A percentile compares a stretch with the other conserved stretches of the same genome.
These are phyloP conservation scores for Amphipyra tragopoginis DNA, from an alignment of 2,888 invertebrate genomes.

Conservation along the genomic window DNA sequence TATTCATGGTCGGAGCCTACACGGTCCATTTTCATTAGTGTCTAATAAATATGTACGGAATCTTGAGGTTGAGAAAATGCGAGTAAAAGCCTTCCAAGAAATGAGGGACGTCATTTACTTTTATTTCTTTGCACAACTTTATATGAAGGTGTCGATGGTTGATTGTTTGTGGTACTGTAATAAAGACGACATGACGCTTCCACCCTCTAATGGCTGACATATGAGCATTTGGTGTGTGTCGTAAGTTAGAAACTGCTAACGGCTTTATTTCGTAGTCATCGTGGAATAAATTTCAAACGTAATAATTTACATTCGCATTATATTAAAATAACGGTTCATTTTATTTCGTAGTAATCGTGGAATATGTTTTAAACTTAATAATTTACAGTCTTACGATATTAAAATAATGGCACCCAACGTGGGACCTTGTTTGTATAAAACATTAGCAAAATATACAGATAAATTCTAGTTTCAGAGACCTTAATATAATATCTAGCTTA, in stretches of 20 bases:
- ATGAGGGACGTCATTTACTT: slow-evolving; percentile 30
- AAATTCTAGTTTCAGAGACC: slow-evolving; percentile 1
- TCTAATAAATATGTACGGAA: slow-evolving; percentile 61
- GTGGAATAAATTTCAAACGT: slow-evolving; percentile 6
- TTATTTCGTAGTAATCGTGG: no score
- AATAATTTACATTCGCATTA: slow-evolving; percentile 18
- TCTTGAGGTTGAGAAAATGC: slow-evolving; percentile 40
- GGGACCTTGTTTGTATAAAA: slow-evolving; percentile 24
- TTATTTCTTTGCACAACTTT: slow-evolving; percentile 41
- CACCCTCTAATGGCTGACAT: slow-evolving; percentile 39
- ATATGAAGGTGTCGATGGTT: slow-evolving; percentile 38
- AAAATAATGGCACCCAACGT: slow-evolving; percentile 46
- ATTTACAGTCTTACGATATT: slow-evolving; percentile 1
- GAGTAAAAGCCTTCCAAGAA: slow-evolving; percentile 10
- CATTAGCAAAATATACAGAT: slow-evolving; percentile 7
- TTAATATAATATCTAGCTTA: slow-evolving; percentile 5
- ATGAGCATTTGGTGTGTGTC: slow-evolving; percentile 19
- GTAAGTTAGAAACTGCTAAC: slow-evolving; percentile 30
- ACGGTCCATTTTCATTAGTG: slow-evolving; percentile 65
- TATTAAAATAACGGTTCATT: no score
- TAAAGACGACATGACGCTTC: slow-evolving; percentile 47
- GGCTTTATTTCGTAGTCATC: slow-evolving; percentile 6
- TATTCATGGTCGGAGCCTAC: slow-evolving; percentile 62
- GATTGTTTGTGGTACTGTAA: slow-evolving; percentile 49
- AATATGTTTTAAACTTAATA: no score